Conservation (phyloP, 2,113 vertebrate species). For the Atractosteus spatula region DNA sequence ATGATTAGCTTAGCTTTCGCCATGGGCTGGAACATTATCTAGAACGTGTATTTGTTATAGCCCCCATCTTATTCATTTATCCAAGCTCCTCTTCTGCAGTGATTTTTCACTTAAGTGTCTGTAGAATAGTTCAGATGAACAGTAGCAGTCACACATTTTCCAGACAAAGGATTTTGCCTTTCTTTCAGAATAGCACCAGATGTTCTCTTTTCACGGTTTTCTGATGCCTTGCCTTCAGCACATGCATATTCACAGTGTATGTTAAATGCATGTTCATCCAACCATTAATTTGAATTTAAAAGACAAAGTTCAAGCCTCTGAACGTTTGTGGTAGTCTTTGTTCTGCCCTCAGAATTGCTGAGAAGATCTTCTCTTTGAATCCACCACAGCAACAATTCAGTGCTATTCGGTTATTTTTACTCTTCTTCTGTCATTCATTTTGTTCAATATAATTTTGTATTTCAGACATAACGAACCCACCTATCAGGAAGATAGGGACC, state of each 20-base stretch:
- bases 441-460: constrained; percentile 45
- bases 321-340: neutral
- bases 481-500: constrained; percentile 22
- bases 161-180: too few species aligned
- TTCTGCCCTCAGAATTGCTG: constrained; percentile 18
- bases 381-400: constrained; percentile 8
- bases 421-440: constrained; percentile 22
- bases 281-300: constrained; percentile 4
- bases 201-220: neutral
- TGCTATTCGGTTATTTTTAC: neutral
- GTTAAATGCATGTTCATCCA: neutral
- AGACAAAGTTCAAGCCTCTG: constrained; percentile 5
- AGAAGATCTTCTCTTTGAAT: constrained; percentile 31
- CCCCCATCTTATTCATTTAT: neutral
- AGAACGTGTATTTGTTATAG: neutral
- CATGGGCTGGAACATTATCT: neutral
- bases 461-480: constrained; percentile 33
- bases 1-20: neutral
- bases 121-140: neutral
- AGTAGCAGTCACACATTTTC: neutral
- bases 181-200: neutral
- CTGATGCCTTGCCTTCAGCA: neutral
- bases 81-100: too few species aligned
- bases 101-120: too few species aligned
- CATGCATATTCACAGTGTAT: constrained; percentile 18